phyloP scores from a whole-genome alignment of 2,888 invertebrate species.

The Thereva unica region DNA sequence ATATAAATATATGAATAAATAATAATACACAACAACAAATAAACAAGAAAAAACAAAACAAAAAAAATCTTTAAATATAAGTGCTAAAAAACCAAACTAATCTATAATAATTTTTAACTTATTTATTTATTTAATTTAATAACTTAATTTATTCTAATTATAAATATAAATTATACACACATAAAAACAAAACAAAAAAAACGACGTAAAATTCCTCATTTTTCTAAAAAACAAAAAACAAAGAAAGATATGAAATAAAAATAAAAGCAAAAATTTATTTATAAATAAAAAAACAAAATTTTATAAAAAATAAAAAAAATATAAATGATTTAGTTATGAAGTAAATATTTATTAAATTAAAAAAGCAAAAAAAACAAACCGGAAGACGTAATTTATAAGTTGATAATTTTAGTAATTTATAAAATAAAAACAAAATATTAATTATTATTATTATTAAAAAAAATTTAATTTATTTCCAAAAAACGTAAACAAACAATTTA shows the following conservation, averaged over 20 bases:
- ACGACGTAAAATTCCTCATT: conserved; percentile 19
- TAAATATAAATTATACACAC: conserved; percentile 40
- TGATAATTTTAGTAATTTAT: background rate
- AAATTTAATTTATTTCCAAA: too few species aligned
- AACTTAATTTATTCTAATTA: conserved; percentile 31
- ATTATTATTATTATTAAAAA: too few species aligned
- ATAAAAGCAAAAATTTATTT: conserved; percentile 38
- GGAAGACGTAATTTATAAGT: conserved; percentile 11
- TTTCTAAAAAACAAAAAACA: too few species aligned
- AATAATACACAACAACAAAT: conserved; percentile 30
- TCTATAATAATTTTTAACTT: conserved; percentile 48
- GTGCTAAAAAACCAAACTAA: conserved; percentile 46
- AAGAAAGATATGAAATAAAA: background rate
- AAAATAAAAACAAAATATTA: background rate
- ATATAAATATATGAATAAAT: background rate
- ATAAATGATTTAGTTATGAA: conserved; percentile 16
- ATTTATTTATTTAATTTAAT: conserved; percentile 48
- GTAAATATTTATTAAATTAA: conserved; percentile 34
- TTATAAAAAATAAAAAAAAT: conserved; percentile 2
- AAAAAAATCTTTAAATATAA: conserved; percentile 17
- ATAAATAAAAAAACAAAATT: conserved; percentile 26
- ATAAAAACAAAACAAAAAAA: conserved; percentile 43
- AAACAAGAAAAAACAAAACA: conserved; percentile 9
- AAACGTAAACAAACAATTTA: too few species aligned
- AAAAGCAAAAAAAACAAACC: conserved; percentile 43